A percentile compares a stretch with the other conserved stretches of the same genome.
phyloP scores from a whole-genome alignment of 1,140 invertebrate species.

The Pseudoatta argentina region DNA sequence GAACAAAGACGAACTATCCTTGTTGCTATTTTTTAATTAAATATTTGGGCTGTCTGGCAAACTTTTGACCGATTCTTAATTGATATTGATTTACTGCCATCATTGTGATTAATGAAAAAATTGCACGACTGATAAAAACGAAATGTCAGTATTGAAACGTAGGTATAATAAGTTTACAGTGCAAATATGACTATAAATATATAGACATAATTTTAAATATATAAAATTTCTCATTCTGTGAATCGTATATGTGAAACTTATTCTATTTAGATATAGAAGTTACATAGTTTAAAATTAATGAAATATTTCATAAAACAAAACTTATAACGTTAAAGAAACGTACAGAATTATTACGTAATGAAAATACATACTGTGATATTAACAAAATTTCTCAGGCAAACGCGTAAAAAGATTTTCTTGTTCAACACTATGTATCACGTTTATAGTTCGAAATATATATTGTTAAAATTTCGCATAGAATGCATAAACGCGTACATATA shows the following conservation, averaged over 20 bases:
- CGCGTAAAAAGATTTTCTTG: conserved; percentile 1
- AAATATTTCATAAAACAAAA: not conserved
- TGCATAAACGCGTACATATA: not conserved
- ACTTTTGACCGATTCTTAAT: not conserved
- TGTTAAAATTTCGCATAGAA: conserved; percentile 40
- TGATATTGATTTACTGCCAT: not conserved
- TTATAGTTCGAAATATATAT: conserved; percentile 36
- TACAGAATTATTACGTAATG: not conserved
- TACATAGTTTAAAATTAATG: not conserved
- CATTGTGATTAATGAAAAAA: not conserved
- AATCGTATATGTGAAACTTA: not conserved
- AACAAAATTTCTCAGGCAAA: not conserved
- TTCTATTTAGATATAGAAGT: not conserved
- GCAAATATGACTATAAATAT: not conserved
- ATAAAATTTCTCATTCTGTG: not conserved
- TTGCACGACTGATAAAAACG: not conserved
- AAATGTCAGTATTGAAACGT: not conserved
- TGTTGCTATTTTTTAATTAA: conserved; percentile 46
- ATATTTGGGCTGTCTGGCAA: conserved; percentile 9
- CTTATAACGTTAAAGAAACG: not conserved
- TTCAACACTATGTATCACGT: not conserved
- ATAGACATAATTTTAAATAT: not conserved
- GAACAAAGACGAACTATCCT: conserved; percentile 6
- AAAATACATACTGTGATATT: not conserved
- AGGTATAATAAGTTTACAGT: not conserved